Conservation (phyloP, 1,140 invertebrate species). For the Bombus impatiens region DNA sequence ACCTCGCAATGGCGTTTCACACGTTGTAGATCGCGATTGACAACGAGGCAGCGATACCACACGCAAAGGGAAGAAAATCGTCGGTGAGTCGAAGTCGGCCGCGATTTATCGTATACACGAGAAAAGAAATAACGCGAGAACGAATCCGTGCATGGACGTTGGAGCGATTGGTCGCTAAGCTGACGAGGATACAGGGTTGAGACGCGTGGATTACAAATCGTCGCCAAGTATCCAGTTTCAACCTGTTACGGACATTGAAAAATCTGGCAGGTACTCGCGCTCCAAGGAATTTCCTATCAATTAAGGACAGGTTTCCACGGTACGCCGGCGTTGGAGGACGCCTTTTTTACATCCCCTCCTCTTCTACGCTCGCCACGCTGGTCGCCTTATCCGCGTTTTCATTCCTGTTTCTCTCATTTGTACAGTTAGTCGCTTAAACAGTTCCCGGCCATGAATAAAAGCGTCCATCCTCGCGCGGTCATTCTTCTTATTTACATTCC, state of each 20-base stretch:
- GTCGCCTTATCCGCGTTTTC: conserved; percentile 18
- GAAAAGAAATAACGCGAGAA: neutral
- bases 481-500: conserved; percentile 55
- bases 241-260: conserved; percentile 74
- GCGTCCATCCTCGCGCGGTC: conserved; percentile 25
- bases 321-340: conserved; percentile 43
- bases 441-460: conserved; percentile 45
- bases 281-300: conserved; percentile 80
- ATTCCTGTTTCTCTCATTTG: conserved; percentile 62
- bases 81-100: neutral
- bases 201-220: conserved; percentile 74
- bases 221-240: conserved; percentile 77
- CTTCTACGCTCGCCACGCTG: neutral
- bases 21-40: neutral
- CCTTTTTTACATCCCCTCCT: conserved; percentile 51
- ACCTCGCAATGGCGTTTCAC: neutral
- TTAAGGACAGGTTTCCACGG: conserved; percentile 79
- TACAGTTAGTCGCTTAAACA: conserved; percentile 65
- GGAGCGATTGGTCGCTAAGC: neutral
- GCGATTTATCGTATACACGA: conserved; percentile 5
- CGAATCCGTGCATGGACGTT: neutral
- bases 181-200: neutral
- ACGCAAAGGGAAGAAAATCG: neutral
- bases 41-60: neutral
- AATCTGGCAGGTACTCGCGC: conserved; percentile 71